Evolutionary conservation across 2,797 vertebrate species (phyloP), one percentile per base, ranked within the genome.

Genomic region (Ceryle rudis): DNA sequence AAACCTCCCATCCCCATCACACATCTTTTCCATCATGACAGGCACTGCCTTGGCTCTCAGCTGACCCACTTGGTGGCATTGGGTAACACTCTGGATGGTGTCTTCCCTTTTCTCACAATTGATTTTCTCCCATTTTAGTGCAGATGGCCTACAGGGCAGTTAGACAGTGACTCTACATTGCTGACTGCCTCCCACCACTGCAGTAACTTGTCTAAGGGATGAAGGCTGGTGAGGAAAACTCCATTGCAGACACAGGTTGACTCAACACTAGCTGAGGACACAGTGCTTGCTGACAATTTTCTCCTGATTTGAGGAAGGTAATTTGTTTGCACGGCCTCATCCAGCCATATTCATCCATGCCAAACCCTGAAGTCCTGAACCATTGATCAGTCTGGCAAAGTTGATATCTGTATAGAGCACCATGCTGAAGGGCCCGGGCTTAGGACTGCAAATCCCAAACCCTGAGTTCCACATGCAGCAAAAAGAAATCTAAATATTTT

Each of bases 1-100:
- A 28, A 6, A 26, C 21, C 33, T 35, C 55, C 1, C 0, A 0
- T 28, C 25, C 52, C 23, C 39, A 5, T 21, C 51, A 21, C 37
- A 8, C 0, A 0, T 33, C 77, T 84, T 57, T 57, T 28, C 33
- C 33, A 4, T 47, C 52, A 10, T 22, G 23, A 17, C 3, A 35
- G 47, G 12, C 46, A 2, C 3, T 15, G 54, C 17, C 4, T 6
- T 41, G 47, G 46, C 33, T 80, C 81, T 73, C 47, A 47, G 47
- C 69, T 51, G 47, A 65, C 55, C 2, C 7, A 21, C 11, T 12
- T 3, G 10, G 8, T 33, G 20, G 11, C 47, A 17, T 3, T 33
- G n/a, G 55, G 25, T 20, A 60, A 26, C 0, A 0, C 49, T 78
- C 69, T 41, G 46, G 49, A 14, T 33, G 65, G 28, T 14, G 28